phyloP scores from a whole-genome alignment of 2,113 vertebrate genomes.

The Oncorhynchus gorbuscha region DNA sequence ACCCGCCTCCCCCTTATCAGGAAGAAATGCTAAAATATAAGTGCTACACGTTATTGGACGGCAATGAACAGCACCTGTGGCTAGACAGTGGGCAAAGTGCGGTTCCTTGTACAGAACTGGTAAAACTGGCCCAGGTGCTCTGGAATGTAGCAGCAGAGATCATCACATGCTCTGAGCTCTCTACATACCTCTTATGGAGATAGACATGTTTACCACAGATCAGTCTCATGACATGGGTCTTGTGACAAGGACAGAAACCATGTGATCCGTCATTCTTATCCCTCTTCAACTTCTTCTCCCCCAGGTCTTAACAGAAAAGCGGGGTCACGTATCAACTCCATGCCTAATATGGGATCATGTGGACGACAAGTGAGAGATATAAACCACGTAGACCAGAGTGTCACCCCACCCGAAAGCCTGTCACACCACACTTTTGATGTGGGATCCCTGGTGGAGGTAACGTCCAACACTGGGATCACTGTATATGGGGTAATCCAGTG shows the following conservation, averaged over 20 bases:
- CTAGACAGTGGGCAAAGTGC: neutral
- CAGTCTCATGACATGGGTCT: constrained; percentile 24
- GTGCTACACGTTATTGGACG: no score
- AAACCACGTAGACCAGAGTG: neutral
- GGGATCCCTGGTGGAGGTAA: constrained; percentile 73
- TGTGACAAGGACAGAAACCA: constrained; percentile 31
- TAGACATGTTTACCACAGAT: constrained; percentile 16
- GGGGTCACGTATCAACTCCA: constrained; percentile 50
- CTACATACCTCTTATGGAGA: constrained; percentile 35
- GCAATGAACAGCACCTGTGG: neutral
- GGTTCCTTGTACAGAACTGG: constrained; percentile 33
- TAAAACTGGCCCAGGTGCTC: constrained; percentile 49
- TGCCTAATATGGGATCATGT: constrained; percentile 38
- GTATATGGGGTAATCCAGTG: constrained; percentile 74
- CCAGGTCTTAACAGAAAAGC: constrained; percentile 53
- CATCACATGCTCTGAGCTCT: constrained; percentile 10
- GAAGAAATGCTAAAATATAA: no score
- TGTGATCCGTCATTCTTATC: constrained; percentile 24
- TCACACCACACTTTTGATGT: constrained; percentile 54
- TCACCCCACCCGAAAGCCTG: neutral
- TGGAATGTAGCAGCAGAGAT: constrained; percentile 39
- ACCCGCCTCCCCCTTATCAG: no score
- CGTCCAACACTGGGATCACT: constrained; percentile 52
- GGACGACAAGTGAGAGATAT: constrained; percentile 6
- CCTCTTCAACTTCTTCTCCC: neutral